phyloP scores from a whole-genome alignment of 2,113 vertebrate genomes.

The Atractosteus spatula region DNA sequence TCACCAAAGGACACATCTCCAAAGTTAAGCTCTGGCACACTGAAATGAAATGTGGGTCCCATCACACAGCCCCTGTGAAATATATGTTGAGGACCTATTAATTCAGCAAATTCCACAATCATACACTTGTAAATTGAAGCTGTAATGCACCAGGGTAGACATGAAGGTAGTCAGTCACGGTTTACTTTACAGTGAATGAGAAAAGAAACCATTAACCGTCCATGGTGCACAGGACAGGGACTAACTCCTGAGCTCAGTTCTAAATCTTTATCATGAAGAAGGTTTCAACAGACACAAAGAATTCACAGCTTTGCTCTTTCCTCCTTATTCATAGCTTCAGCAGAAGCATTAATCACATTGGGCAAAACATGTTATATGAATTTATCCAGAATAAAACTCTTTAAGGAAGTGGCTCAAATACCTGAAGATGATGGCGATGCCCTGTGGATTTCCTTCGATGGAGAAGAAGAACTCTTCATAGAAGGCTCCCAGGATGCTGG shows the following conservation, averaged over 20 bases:
- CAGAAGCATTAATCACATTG: too few species aligned
- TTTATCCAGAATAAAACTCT: too few species aligned
- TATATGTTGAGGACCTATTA: constrained; percentile 10
- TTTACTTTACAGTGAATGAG: too few species aligned
- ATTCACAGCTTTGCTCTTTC: too few species aligned
- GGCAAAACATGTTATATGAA: too few species aligned
- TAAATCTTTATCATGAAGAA: constrained; percentile 26
- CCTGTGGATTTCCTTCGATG: constrained; percentile 60
- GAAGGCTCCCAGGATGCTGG: constrained; percentile 67
- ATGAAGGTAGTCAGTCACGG: background rate
- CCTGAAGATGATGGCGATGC: constrained; percentile 69
- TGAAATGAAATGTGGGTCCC: constrained; percentile 74
- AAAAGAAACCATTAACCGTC: constrained; percentile 12
- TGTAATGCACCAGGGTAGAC: background rate
- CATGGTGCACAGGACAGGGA: constrained; percentile 21
- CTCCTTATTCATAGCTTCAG: too few species aligned
- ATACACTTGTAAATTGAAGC: accelerated
- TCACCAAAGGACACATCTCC: constrained; percentile 82
- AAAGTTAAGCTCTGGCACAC: constrained; percentile 68
- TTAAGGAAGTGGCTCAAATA: constrained; percentile 39
- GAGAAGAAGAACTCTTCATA: constrained; percentile 69
- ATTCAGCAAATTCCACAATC: background rate
- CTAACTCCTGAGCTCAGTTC: constrained; percentile 25
- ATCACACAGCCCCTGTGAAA: constrained; percentile 74
- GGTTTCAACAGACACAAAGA: constrained; percentile 7